Evolutionary conservation across 2,888 invertebrate species (phyloP), one percentile per base, ranked within the genome.

Genomic region (Spodoptera littoralis): DNA sequence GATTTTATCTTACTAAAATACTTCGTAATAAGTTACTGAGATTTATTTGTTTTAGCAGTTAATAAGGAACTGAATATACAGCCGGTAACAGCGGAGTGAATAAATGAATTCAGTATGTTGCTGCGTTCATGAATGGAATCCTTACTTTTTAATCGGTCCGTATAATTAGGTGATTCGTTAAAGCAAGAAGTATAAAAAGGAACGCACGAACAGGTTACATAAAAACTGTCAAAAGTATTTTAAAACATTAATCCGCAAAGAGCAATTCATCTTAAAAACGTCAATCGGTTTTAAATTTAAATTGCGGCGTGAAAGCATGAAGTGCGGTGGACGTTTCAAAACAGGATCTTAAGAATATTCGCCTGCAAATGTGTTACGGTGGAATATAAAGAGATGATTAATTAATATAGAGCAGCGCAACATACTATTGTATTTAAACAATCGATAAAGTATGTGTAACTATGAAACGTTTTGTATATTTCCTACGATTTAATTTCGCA

Each of bases 261-360:
- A 63, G 68, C 58, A 71, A 71, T 77, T 71, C 64, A 62, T 69
- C 65, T 65, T 70, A 65, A 58, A 73, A 77, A 71, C 69, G 71
- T 77, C 77, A 74, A 79, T 79, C 61, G 69, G 65, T 67, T 73
- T 77, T 70, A 77, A 79, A 79, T 77, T 77, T 71, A 69, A 77
- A 79, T 77, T 59, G 63, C 63, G 49, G 48, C 47, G 65, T 72
- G 74, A 77, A 79, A 78, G 74, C 69, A 67, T 77, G 64, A 71
- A 70, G 54, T 69, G 66, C 44, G 58, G 64, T 58, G 50, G 59
- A 78, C 53, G 58, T 70, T 73, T 62, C 27, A 62, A 76, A 79
- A 78, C 80, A 63, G 77, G 77, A 77, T 79, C 74, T 64, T 48
- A 27, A 51, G 54, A 72, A 57, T 54, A 47, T 57, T 27, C 45